These are phyloP conservation scores for Hippocampus barbouri DNA, from an alignment of 2,113 vertebrate species.

Conservation along the genomic window DNA sequence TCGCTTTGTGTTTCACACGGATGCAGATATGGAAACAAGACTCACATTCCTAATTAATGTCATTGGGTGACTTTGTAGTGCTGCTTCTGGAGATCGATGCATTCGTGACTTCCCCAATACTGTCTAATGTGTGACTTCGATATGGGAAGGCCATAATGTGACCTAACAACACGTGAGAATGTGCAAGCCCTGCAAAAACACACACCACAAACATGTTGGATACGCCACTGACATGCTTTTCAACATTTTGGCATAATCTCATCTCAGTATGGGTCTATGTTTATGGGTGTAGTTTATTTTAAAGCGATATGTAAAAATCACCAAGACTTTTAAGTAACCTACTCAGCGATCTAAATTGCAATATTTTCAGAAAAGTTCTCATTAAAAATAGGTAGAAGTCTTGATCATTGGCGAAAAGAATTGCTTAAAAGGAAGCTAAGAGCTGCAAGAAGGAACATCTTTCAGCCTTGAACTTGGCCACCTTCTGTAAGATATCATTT, in stretches of 20 bases:
- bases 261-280: not conserved
- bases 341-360: not conserved
- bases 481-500: too few species aligned
- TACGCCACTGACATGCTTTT: not conserved
- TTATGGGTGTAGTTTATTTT: not conserved
- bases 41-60: conserved; percentile 10
- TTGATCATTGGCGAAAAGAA: too few species aligned
- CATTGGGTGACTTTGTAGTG: not conserved
- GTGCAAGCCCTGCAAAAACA: not conserved
- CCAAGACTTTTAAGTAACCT: too few species aligned
- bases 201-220: not conserved
- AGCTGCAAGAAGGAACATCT: too few species aligned
- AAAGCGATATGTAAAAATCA: not conserved
- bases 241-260: not conserved
- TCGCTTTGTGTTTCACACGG: not conserved
- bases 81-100: not conserved
- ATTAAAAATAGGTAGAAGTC: too few species aligned
- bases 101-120: not conserved
- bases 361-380: not conserved
- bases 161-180: not conserved
- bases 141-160: not conserved
- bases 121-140: not conserved
- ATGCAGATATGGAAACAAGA: conserved; percentile 10
- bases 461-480: too few species aligned
- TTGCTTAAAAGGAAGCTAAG: too few species aligned